Base-by-base conservation (phyloP, 2,113 vertebrate genomes). In the Symphodus melops region DNA sequence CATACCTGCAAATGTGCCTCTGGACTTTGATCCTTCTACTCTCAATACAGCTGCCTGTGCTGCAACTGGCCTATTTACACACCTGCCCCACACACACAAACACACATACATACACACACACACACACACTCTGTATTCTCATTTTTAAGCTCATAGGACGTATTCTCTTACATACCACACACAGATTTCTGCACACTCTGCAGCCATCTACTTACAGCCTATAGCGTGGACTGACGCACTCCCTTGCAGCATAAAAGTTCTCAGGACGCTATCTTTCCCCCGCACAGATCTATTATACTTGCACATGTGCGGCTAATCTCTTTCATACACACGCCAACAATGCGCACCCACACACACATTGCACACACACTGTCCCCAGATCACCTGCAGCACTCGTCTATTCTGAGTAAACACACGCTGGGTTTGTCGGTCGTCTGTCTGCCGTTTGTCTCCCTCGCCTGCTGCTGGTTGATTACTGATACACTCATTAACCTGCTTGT, bases 21-120 rank as follows among this genome's bases (percentile, higher is more conserved):
- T 73, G 91, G 86, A 93, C 92, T 91, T 93, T 93, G 90, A 79
- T 86, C 86, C 56, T 20, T 48, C 42, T 65, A 8, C 49, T 84
- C 53, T 76, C 70, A 83, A 85, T 72, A 74, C 91, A 92, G 88
- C 90, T 90, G 88, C 78, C 49, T 76, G 44, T 62, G 71, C 84
- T 61, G 69, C 61, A 63, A 68, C 58, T 79, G 80, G 72, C 72
- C 81, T 93, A 79, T 93, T 93, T 93, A 88, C 90, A 90, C 91
- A 92, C 89, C 91, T 90, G 89, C 73, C 61, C 8, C 62, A 61
- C 63, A 53, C 51, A 19, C 66, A 55, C 61, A 54, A 72, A 46
- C 21, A 51, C 48, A 52, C 69, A 77, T 44, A 58, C 36, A 20
- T 52, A 54, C 19, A n/a, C 4, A 25, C 25, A 25, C 25, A 25